Percentiles rank a stretch among this genome's conserved stretches.
These are phyloP conservation scores for Crossaster papposus DNA, from an alignment of 53 echinoderm and acorn worm species.

Conservation along the genomic window DNA sequence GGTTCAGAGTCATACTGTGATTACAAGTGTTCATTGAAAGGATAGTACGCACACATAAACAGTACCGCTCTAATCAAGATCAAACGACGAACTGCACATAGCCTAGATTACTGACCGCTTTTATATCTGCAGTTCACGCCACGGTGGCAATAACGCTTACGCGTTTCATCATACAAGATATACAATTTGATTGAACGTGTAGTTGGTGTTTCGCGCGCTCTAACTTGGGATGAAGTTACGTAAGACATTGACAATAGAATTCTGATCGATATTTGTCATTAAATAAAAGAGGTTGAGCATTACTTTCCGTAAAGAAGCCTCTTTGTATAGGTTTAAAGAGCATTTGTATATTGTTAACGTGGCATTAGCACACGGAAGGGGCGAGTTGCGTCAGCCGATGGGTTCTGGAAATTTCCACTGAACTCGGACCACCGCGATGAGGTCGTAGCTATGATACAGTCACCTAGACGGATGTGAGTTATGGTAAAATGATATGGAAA, in stretches of 20 bases:
- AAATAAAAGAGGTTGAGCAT: background rate
- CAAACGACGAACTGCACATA: background rate
- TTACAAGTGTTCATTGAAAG: background rate
- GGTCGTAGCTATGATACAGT: too few relatives aligned
- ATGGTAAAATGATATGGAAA: too few relatives aligned
- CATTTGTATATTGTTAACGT: background rate
- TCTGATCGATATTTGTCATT: background rate
- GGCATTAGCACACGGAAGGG: background rate
- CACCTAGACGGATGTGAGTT: too few relatives aligned
- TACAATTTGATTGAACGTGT: background rate
- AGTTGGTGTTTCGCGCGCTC: slow-evolving; percentile 14
- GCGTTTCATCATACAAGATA: background rate
- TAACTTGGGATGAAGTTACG: background rate
- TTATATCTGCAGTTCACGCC: background rate
- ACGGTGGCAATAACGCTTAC: slow-evolving; percentile 7
- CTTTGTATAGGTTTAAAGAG: background rate
- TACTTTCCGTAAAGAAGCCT: background rate
- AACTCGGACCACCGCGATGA: background rate
- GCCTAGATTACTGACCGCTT: background rate
- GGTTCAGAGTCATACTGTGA: background rate
- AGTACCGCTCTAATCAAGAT: background rate
- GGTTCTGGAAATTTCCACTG: slow-evolving; percentile 15
- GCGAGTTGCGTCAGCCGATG: background rate
- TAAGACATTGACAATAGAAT: background rate
- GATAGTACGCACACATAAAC: background rate